Base-by-base conservation (phyloP, 1,140 invertebrate genomes). In the Mizuhopecten yessoensis region DNA sequence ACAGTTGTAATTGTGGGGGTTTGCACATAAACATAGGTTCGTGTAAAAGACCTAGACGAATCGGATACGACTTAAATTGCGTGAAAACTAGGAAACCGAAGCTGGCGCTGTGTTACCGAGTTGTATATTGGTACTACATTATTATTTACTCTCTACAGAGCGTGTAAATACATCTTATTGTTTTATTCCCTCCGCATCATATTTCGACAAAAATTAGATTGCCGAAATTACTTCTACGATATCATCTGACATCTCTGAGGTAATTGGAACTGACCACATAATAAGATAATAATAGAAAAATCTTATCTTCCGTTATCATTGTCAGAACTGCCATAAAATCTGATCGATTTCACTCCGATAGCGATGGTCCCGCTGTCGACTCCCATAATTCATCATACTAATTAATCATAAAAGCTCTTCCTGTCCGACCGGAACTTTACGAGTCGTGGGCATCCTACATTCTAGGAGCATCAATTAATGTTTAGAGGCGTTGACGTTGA, bases 261-360 rank as follows among this genome's bases (percentile, higher is more conserved):
- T 75, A 75, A 75, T 75, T 75, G 57, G 23, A 75, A 75, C 57
- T n/a, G 57, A 75, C 57, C 57, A 75, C 29, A 75, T 75, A 75
- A 75, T 75, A 75, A 75, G 57, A 75, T 75, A 75, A 75, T 75
- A 75, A 75, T 75, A 75, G 57, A 75, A 75, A 75, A 75, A 5
- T 75, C 57, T 17, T 29, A 75, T 75, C 57, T 75, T 75, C 29
- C 57, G 23, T 75, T n/a, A 75, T 75, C 57, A 75, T 75, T 75
- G 57, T 75, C 57, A 75, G 57, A 29, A 75, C 57, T 75, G 57
- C n/a, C 9, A 17, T 7, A 75, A 9, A 75, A 5, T 29, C 23
- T n/a, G 20, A 75, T 75, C 57, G 57, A 75, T 75, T 75, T 75
- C 57, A 75, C 57, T 29, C 9, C 57, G 57, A 75, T 75, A 29